Evolutionary conservation across 2,888 invertebrate genomes (phyloP), one percentile per base, ranked within the genome.

Genomic region (Frankliniella fusca): DNA sequence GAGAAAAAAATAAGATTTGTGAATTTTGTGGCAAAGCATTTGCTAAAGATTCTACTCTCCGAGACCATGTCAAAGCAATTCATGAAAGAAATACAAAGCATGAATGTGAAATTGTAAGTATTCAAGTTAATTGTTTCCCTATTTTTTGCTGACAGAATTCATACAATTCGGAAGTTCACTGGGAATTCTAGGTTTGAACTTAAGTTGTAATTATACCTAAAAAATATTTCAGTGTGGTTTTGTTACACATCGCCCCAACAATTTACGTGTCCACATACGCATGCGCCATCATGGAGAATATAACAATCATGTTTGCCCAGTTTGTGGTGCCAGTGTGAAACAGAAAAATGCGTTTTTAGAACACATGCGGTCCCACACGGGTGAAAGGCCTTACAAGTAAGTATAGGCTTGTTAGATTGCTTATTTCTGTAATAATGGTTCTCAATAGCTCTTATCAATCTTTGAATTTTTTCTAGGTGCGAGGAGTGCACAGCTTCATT

Each of bases 281-380:
- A 84, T 84, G 81, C 80, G 83, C 20, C 85, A 85, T 81, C 81
- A 83, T 23, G 84, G 84, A 27, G 83, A 85, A 15, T 85, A 85
- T 81, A 84, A 85, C 23, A 85, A 85, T 38, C 85, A 86, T 70
- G 85, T 85, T n/a, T 86, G 86, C 82, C 86, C 86, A 20, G 84
- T 86, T 3, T 86, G 86, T 83, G 84, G 84, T 18, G 85, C 85
- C 20, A 81, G 83, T 15, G 84, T 86, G 65, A 85, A 84, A 80
- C 84, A 84, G 38, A 84, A 85, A 70, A 84, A 83, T 81, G 85
- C 85, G 23, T 85, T 85, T 76, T 23, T 76, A 12, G 70, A 76
- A 12, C 70, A 76, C 27, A 76, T 76, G 70, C 70, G 70, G 9
- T 76, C 70, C 12, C 70, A 76, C 70, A 70, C 85, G 82, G 83